Evolutionary conservation across 2,113 vertebrate genomes (phyloP), one percentile per base, ranked within the genome.

Genomic region (Sebastes schlegelii): DNA sequence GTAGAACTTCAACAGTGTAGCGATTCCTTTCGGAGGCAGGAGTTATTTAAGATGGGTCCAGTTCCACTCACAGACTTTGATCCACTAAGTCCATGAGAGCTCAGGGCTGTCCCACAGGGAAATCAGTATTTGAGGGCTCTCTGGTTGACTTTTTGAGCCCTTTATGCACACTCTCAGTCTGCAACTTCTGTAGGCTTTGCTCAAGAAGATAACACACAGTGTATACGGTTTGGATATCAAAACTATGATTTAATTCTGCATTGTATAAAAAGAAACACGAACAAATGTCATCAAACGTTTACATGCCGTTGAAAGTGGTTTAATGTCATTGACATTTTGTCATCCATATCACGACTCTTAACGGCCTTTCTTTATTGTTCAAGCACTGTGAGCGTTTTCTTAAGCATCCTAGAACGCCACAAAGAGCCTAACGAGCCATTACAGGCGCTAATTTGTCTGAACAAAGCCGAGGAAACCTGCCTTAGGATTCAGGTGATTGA

Each of bases 401-500:
- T 40, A 8, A 86, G 64, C 65, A 14, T 77, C 66, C 46, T 68
- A 13, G 43, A 51, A 63, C 4, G 34, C 73, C n/a, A 74, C 62
- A 72, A 75, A 81, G 79, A 86, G 61, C n/a, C 55, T 66, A 76
- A 86, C 42, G 67, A 85, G 46, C 77, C 66, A 49, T 78, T 79
- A 67, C 21, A 71, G 74, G 9, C n/a, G 19, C 51, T 91, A 79
- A 92, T 88, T 72, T 74, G 68, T 71, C 23, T 40, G 73, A 73
- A 81, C 57, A 76, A 55, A 80, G 68, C 46, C 16, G 65, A 78
- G 65, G 75, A 78, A 76, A 64, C 60, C 49, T 60, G 64, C 75
- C 71, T 17, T 11, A 26, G 75, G 60, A 73, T 19, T 40, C 78
- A 77, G 58, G 54, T 80, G 52, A 70, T 76, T 82, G 34, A 77